Evolutionary conservation across 2,888 invertebrate species (phyloP).

Genomic region (Periphyllus acericola): DNA sequence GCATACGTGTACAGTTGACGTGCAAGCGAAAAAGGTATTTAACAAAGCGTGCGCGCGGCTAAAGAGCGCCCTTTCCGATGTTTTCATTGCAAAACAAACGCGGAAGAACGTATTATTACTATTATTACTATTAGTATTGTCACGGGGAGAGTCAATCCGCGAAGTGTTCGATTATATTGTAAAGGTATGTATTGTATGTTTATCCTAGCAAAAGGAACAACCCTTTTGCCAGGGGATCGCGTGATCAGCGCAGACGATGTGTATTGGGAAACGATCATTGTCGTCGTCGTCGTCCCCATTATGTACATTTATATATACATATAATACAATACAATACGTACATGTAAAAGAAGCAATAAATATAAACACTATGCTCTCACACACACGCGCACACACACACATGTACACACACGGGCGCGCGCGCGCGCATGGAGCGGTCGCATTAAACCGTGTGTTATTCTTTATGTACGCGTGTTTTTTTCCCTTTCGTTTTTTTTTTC

Average conservation of each 20-base stretch:
- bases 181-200: background rate
- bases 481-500: conserved; percentile 41
- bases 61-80: background rate
- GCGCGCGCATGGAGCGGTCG: background rate
- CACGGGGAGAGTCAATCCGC: conserved; percentile 27
- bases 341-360: conserved; percentile 40
- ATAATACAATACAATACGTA: too few species aligned
- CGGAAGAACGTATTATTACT: background rate
- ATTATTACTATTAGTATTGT: too few species aligned
- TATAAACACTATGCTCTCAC: background rate
- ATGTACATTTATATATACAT: background rate
- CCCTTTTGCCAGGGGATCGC: conserved; percentile 20
- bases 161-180: too few species aligned
- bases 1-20: background rate
- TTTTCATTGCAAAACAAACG: conserved; percentile 20
- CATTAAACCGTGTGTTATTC: conserved; percentile 17
- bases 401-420: background rate
- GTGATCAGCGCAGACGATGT: background rate
- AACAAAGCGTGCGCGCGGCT: background rate
- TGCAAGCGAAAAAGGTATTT: background rate
- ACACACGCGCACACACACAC: background rate
- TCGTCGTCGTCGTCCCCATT: background rate
- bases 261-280: conserved; percentile 1
- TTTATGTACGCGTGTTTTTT: background rate
- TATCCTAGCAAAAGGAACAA: background rate